phyloP scores from a whole-genome alignment of 2,888 invertebrate genomes.

The Trichopria drosophilae region DNA sequence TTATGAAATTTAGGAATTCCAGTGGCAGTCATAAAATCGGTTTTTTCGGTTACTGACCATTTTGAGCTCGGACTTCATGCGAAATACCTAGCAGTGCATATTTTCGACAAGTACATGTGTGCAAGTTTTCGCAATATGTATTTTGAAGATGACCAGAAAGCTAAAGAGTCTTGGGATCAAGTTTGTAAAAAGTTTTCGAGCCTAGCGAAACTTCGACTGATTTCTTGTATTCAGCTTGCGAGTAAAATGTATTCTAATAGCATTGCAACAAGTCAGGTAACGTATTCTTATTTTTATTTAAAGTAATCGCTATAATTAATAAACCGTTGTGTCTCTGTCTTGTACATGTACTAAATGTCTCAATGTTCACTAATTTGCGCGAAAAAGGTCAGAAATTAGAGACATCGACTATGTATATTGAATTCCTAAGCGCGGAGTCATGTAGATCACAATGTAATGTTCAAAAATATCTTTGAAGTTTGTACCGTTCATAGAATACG shows the following conservation, averaged over 20 bases:
- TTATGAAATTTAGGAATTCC: conserved; percentile 46
- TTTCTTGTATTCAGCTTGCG: conserved; percentile 51
- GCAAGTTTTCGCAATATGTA: conserved; percentile 36
- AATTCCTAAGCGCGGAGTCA: no score
- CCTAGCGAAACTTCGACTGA: conserved; percentile 44
- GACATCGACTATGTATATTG: no score
- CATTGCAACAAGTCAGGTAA: conserved; percentile 42
- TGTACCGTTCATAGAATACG: no score
- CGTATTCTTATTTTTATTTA: conserved; percentile 6
- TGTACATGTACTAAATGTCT: no score
- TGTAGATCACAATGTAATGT: no score
- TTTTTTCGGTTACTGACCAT: conserved; percentile 45
- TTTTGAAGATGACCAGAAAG: conserved; percentile 7
- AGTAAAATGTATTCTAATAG: conserved; percentile 50
- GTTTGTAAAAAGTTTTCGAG: conserved; percentile 36
- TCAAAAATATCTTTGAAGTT: no score
- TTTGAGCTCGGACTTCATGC: conserved; percentile 42
- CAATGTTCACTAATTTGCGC: no score
- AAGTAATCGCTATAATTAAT: no score
- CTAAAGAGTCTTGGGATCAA: conserved; percentile 34
- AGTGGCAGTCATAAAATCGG: conserved; percentile 37
- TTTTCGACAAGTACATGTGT: conserved; percentile 50
- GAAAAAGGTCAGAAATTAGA: no score
- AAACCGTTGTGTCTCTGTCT: no score
- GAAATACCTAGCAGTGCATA: conserved; percentile 48